These are phyloP conservation scores for Sphaerolaimus hirsutus DNA, from an alignment of 2,888 invertebrate species.

Conservation along the genomic window DNA sequence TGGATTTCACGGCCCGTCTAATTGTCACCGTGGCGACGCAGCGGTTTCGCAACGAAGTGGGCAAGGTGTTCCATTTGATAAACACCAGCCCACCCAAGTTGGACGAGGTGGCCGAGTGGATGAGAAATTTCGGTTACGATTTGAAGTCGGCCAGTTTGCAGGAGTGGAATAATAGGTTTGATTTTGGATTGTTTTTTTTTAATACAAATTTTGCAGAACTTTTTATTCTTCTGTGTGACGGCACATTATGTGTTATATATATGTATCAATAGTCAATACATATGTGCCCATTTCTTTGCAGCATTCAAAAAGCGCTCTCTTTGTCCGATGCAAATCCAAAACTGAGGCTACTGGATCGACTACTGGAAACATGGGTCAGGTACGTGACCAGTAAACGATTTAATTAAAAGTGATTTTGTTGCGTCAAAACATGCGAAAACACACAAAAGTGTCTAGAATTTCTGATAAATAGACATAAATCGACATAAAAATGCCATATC, in stretches of 20 bases:
- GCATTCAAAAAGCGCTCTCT: neutral
- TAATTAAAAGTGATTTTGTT: too few species aligned
- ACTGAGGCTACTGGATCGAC: neutral
- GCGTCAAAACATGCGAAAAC: too few species aligned
- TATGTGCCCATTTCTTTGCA: too few species aligned
- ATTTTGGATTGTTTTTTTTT: neutral
- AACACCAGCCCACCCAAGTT: constrained; percentile 19
- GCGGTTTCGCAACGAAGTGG: constrained; percentile 20
- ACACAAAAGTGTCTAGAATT: too few species aligned
- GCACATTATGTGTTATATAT: too few species aligned
- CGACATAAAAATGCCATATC: too few species aligned
- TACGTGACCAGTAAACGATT: neutral
- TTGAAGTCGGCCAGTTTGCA: constrained; percentile 19
- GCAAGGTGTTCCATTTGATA: constrained; percentile 27
- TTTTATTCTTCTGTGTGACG: too few species aligned
- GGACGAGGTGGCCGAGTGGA: constrained; percentile 27
- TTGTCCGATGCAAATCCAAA: neutral
- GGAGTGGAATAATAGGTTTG: constrained; percentile 24
- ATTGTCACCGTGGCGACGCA: constrained; percentile 21
- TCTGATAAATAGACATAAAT: too few species aligned
- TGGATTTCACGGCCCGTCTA: constrained; percentile 26
- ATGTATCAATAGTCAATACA: too few species aligned
- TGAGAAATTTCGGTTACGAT: constrained; percentile 25
- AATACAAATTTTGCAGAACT: neutral
- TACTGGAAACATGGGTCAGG: neutral